These are phyloP conservation scores for Suricata suricatta DNA, from an alignment of 2,113 vertebrate species.

Conservation along the genomic window DNA sequence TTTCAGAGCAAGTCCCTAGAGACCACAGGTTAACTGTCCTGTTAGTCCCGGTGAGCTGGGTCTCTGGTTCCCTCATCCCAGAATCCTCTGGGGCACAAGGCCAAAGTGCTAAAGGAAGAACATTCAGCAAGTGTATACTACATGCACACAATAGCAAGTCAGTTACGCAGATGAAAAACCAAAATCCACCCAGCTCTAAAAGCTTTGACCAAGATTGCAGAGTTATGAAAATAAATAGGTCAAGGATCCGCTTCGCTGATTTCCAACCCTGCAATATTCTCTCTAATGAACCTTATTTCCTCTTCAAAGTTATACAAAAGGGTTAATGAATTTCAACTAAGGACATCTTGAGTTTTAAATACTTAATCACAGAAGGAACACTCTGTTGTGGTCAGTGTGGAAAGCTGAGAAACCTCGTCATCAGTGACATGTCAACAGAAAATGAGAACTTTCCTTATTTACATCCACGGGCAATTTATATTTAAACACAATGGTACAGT, in stretches of 20 bases:
- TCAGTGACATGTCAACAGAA: neutral
- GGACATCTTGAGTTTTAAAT: neutral
- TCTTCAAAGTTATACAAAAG: neutral
- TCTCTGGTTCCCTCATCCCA: neutral
- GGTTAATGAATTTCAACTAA: neutral
- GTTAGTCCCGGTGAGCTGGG: accelerated
- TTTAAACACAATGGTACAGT: neutral
- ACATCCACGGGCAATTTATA: neutral
- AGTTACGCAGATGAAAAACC: neutral
- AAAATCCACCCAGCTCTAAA: neutral
- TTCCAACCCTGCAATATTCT: neutral
- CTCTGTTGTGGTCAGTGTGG: neutral
- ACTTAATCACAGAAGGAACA: neutral
- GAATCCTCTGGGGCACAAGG: neutral
- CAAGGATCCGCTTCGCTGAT: neutral
- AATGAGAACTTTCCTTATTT: neutral
- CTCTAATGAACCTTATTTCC: neutral
- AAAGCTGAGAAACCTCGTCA: neutral
- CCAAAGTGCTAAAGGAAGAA: neutral
- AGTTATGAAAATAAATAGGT: neutral
- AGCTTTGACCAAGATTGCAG: neutral
- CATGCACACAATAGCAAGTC: accelerated
- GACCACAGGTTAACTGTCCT: neutral
- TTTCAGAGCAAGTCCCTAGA: neutral
- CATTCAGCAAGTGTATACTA: neutral